Evolutionary conservation across 2,888 invertebrate species (phyloP).

Genomic region (Bedellia somnulentella): DNA sequence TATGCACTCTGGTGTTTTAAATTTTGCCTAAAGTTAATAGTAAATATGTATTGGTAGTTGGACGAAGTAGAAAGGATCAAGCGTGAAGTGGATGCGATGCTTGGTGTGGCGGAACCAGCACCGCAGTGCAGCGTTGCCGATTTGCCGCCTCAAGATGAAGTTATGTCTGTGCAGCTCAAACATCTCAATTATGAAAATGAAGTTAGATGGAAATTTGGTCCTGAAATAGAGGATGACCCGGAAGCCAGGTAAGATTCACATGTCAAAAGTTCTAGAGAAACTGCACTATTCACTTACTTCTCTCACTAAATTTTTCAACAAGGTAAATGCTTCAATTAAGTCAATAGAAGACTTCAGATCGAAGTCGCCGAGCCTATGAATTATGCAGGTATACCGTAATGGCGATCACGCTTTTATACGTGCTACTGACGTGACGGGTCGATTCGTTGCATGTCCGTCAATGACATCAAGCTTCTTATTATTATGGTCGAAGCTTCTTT

Average conservation of each 20-base stretch:
- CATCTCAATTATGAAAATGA: slow-evolving; percentile 20
- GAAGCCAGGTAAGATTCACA: too few relatives aligned
- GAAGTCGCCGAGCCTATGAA: background rate
- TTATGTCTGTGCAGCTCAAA: slow-evolving; percentile 15
- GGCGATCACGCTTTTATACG: background rate
- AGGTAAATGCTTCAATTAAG: background rate
- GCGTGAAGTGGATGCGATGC: slow-evolving; percentile 24
- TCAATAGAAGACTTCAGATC: background rate
- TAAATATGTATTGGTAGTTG: too few relatives aligned
- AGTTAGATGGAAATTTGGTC: slow-evolving; percentile 19
- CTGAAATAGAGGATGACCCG: slow-evolving; percentile 15
- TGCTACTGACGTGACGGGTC: too few relatives aligned
- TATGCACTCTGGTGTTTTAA: too few relatives aligned
- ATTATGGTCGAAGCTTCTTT: too few relatives aligned
- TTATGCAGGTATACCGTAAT: background rate
- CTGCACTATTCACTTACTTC: background rate
- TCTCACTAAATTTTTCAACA: background rate
- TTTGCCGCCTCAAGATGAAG: slow-evolving; percentile 1
- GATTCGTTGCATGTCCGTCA: too few relatives aligned
- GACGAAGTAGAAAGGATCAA: slow-evolving; percentile 30
- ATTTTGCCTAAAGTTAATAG: too few relatives aligned
- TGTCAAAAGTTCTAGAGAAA: too few relatives aligned
- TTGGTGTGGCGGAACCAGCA: slow-evolving; percentile 18
- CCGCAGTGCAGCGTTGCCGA: background rate
- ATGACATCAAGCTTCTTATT: too few relatives aligned